Evolutionary conservation across 2,113 vertebrate genomes (phyloP), one percentile per base, ranked within the genome.

Genomic region (Pollachius pollachius): DNA sequence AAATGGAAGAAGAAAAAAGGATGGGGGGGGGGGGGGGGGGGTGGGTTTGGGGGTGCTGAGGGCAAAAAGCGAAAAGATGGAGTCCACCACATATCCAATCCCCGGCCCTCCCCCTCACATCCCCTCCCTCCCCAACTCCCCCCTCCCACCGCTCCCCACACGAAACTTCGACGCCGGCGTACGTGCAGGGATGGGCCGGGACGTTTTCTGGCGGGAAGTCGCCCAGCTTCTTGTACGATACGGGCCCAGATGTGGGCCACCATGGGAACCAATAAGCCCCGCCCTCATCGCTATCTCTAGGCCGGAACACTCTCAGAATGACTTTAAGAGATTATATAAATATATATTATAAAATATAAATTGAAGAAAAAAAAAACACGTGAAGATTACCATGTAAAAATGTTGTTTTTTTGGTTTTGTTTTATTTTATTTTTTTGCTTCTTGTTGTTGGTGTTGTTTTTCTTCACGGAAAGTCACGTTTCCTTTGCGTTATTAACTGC

Each of bases 241-340:
- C 7, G 41, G 41, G 41, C 41, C 41, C 7, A 48, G 41, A 48
- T 48, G 41, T 48, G 6, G 41, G 30, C 30, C 30, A 30, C 79
- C 52, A 3, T 9, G 58, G 71, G 68, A 85, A 82, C 76, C 81
- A 75, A 85, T 73, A 80, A 64, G 78, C 75, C 79, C 78, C 79
- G 62, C 61, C 61, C 54, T 1, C 25, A 16, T 69, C 74, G 73
- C 73, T 81, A 82, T 86, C 85, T 85, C 81, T 75, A 87, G 90
- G 86, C 90, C 87, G 75, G 87, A 88, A 88, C 79, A 87, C 79
- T 90, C 89, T 84, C 82, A 85, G 83, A 92, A 90, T 92, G 88
- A 85, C 91, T 90, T 90, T 90, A 91, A 92, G 88, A 93, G 92
- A 93, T 90, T 91, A 88, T 92, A 93, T 91, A 90, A 91, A 92